Percentiles rank a stretch among this genome's conserved stretches.
Evolutionary conservation across 2,888 invertebrate genomes (phyloP).

Genomic region (Diadegma fenestrale): DNA sequence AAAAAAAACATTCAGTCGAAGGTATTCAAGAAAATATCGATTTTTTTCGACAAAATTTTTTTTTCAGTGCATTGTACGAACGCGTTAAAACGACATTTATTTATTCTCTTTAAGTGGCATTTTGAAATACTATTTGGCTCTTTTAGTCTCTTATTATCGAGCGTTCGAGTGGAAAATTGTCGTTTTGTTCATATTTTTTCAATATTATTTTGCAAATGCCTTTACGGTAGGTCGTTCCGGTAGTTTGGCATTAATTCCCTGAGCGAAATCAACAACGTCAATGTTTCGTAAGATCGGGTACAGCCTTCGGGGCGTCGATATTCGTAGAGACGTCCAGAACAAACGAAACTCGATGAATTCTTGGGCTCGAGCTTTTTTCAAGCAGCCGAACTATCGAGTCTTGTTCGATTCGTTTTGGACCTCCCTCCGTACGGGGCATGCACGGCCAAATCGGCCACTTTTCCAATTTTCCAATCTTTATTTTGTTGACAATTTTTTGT

Average conservation of each 20-base stretch:
- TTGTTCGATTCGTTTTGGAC: too few species aligned
- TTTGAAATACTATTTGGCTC: slow-evolving; percentile 59
- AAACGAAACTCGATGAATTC: background rate
- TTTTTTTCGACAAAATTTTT: too few species aligned
- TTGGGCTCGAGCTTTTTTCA: too few species aligned
- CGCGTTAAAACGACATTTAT: slow-evolving; percentile 36
- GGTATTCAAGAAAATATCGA: too few species aligned
- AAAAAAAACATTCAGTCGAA: too few species aligned
- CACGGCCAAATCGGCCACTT: too few species aligned
- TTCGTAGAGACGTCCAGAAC: slow-evolving; percentile 4
- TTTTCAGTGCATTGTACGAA: background rate
- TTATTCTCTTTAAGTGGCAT: slow-evolving; percentile 19
- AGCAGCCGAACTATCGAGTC: too few species aligned
- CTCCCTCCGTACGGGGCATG: too few species aligned
- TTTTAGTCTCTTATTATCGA: slow-evolving; percentile 37
- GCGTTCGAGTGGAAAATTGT: slow-evolving; percentile 41
- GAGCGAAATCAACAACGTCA: slow-evolving; percentile 74
- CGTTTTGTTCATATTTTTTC: slow-evolving; percentile 11
- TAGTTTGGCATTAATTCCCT: slow-evolving; percentile 79
- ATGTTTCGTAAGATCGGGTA: slow-evolving; percentile 69
- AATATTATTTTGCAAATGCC: slow-evolving; percentile 40
- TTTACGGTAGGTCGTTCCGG: slow-evolving; percentile 59
- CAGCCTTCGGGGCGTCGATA: slow-evolving; percentile 66
- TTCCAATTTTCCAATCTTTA: too few species aligned
- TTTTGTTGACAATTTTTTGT: too few species aligned